phyloP scores from a whole-genome alignment of 2,888 invertebrate genomes.

The Panopea generosa region DNA sequence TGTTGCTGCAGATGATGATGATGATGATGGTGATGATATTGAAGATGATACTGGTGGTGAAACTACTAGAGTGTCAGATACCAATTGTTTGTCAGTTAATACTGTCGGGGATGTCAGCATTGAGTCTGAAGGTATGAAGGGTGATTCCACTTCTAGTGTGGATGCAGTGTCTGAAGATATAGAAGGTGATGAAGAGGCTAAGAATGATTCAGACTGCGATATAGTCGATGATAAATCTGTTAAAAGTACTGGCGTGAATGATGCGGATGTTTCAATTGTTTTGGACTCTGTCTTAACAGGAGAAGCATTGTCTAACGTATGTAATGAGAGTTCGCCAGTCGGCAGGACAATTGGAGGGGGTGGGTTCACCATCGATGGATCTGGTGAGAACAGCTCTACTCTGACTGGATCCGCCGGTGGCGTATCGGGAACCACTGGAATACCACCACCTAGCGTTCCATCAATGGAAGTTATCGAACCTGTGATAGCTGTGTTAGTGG shows the following conservation, averaged over 20 bases:
- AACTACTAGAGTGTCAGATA: neutral
- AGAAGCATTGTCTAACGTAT: constrained; percentile 10
- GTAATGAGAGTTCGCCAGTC: constrained; percentile 35
- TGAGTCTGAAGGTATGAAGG: too few relatives aligned
- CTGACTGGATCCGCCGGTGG: constrained; percentile 7
- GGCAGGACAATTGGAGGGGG: constrained; percentile 52
- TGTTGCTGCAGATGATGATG: too few relatives aligned
- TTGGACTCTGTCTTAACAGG: neutral
- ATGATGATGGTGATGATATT: too few relatives aligned
- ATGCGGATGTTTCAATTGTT: neutral
- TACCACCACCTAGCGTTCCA: constrained; percentile 16
- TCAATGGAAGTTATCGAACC: constrained; percentile 1
- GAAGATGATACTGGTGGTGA: too few relatives aligned
- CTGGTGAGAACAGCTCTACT: constrained; percentile 13
- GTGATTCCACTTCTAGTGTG: too few relatives aligned
- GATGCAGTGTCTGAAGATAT: neutral
- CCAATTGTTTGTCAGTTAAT: neutral
- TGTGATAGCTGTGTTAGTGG: neutral
- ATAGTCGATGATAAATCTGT: neutral
- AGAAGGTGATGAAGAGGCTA: neutral
- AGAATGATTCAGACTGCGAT: neutral
- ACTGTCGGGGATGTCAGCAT: too few relatives aligned
- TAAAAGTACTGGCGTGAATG: constrained; percentile 1
- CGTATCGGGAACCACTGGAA: constrained; percentile 18
- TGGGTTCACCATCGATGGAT: constrained; percentile 1